A percentile compares a stretch with the other conserved stretches of the same genome.
These are phyloP conservation scores for Rotaria sp. DNA, from an alignment of 2,888 invertebrate genomes.

Conservation along the genomic window DNA sequence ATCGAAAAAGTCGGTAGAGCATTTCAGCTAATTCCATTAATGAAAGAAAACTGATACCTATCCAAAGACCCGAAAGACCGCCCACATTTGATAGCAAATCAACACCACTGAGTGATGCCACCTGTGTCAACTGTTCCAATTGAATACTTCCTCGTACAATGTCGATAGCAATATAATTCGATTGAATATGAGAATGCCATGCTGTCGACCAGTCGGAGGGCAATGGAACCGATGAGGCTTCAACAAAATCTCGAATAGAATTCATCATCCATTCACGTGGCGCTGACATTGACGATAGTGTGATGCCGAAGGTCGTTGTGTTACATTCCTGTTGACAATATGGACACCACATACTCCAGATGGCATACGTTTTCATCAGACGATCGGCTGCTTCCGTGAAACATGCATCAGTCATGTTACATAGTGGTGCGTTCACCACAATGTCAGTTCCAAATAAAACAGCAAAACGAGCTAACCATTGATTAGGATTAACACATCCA, in stretches of 20 bases:
- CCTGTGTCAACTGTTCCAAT: background rate
- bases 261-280: background rate
- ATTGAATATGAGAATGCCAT: background rate
- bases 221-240: background rate
- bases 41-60: slow-evolving; percentile 8
- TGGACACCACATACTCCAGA: background rate
- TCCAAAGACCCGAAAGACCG: background rate
- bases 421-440: too few species aligned
- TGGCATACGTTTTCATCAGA: too few species aligned
- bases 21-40: background rate
- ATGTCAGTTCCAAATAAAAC: too few species aligned
- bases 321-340: background rate
- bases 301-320: background rate
- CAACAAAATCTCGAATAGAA: background rate
- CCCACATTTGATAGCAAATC: background rate
- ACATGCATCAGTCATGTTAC: too few species aligned
- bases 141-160: background rate
- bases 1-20: background rate
- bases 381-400: too few species aligned
- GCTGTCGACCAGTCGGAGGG: background rate
- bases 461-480: too few species aligned
- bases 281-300: background rate
- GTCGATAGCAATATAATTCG: background rate
- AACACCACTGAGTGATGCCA: background rate
- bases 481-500: too few species aligned